phyloP scores from a whole-genome alignment of 2,888 invertebrate genomes.

The Acanthacorydalis orientalis region DNA sequence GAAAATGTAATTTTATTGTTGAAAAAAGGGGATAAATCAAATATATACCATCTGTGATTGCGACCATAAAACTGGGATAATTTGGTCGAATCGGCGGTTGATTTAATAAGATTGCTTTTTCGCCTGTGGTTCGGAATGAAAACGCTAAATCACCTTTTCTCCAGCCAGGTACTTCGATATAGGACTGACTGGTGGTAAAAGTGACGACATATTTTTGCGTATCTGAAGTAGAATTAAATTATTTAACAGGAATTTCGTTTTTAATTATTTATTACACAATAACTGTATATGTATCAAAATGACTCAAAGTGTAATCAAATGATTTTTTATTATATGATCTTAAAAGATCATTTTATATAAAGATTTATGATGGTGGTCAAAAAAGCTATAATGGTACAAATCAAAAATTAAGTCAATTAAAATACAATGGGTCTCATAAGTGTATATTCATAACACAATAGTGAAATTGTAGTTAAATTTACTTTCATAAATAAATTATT shows the following conservation, averaged over 20 bases:
- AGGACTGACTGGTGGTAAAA: conserved; percentile 82
- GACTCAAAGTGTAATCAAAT: no score
- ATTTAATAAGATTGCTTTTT: conserved; percentile 74
- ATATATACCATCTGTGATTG: conserved; percentile 56
- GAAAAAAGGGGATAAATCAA: not conserved
- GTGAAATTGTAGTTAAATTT: no score
- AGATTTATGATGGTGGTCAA: no score
- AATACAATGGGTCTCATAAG: no score
- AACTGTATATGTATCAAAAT: no score
- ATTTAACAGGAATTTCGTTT: not conserved
- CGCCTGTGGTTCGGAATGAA: conserved; percentile 82
- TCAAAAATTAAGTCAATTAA: no score
- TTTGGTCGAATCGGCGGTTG: conserved; percentile 80
- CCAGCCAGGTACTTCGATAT: conserved; percentile 88
- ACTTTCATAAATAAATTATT: no score
- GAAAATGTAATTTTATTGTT: not conserved
- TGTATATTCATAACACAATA: no score
- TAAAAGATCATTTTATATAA: no score
- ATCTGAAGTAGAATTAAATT: conserved; percentile 34
- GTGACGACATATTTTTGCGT: conserved; percentile 87
- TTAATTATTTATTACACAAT: no score
- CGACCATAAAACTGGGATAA: conserved; percentile 85
- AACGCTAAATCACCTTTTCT: conserved; percentile 82
- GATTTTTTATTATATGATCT: no score
- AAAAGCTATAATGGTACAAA: no score